Percentiles rank a stretch among this genome's conserved stretches.
Conservation (phyloP, 2,797 vertebrate species). For the Betta splendens region DNA sequence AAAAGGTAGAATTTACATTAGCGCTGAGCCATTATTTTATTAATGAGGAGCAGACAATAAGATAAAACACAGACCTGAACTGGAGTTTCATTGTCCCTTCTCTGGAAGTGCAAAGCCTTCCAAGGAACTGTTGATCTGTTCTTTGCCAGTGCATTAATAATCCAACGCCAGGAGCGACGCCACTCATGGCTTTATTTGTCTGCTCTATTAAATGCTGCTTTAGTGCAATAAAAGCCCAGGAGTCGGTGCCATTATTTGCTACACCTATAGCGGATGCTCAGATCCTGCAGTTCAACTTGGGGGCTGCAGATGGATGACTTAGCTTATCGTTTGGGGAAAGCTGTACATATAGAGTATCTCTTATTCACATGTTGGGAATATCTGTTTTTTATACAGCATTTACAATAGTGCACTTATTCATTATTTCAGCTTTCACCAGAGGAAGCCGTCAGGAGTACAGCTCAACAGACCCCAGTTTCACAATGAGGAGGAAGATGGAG, state of each 20-base stretch:
- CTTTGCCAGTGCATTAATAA: neutral
- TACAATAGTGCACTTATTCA: neutral
- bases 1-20: neutral
- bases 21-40: neutral
- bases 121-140: constrained; percentile 26
- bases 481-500: constrained; percentile 99
- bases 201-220: neutral
- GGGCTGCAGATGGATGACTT: too few species aligned
- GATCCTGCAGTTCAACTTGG: too few species aligned
- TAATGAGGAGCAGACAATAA: too few species aligned
- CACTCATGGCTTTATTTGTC: neutral
- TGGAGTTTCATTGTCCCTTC: constrained; percentile 31
- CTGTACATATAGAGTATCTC: neutral
- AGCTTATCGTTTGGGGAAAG: too few species aligned
- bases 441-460: constrained; percentile 86
- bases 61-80: too few species aligned
- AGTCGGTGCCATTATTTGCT: too few species aligned
- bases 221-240: neutral
- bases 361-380: neutral
- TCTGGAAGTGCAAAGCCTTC: constrained; percentile 52
- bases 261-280: too few species aligned
- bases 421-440: constrained; percentile 87
- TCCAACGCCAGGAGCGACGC: neutral
- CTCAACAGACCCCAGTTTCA: constrained; percentile 92
- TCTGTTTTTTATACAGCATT: constrained; percentile 18